Conservation (phyloP, 2,113 vertebrate genomes). For the Myrmophylax atrothorax region DNA sequence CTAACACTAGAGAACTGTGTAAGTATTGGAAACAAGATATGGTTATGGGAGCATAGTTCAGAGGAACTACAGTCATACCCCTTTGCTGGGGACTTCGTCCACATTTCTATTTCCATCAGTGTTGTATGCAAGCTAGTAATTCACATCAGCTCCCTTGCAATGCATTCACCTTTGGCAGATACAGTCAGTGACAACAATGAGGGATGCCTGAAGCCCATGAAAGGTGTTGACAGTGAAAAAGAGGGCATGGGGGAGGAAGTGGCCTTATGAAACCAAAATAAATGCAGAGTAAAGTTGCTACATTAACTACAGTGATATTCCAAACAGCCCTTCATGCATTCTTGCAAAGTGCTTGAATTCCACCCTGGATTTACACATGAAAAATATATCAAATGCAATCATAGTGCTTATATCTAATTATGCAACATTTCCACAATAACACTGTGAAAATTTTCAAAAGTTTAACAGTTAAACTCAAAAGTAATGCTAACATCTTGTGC, state of each 20-base stretch:
- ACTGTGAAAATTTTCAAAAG: not conserved
- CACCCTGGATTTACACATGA: not conserved
- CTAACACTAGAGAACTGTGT: not conserved
- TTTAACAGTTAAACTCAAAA: not conserved
- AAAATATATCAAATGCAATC: not conserved
- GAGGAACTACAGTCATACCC: not conserved
- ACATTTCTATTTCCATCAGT: not conserved
- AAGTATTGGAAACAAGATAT: not conserved
- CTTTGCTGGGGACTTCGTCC: not conserved
- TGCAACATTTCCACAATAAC: not conserved
- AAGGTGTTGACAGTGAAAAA: not conserved
- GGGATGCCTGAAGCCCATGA: not conserved
- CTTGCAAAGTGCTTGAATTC: not conserved
- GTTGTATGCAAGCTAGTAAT: not conserved
- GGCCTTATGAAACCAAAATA: not conserved
- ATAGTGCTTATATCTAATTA: not conserved
- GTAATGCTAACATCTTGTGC: not conserved
- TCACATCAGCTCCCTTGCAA: not conserved
- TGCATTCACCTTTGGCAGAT: not conserved
- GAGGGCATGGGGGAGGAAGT: accelerated
- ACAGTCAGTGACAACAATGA: not conserved
- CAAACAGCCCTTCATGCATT: not conserved
- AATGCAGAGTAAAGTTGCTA: not conserved
- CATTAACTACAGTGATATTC: not conserved
- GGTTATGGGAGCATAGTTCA: not conserved